Base-by-base conservation (phyloP, 2,797 vertebrate species). In the Vireo griseus region DNA sequence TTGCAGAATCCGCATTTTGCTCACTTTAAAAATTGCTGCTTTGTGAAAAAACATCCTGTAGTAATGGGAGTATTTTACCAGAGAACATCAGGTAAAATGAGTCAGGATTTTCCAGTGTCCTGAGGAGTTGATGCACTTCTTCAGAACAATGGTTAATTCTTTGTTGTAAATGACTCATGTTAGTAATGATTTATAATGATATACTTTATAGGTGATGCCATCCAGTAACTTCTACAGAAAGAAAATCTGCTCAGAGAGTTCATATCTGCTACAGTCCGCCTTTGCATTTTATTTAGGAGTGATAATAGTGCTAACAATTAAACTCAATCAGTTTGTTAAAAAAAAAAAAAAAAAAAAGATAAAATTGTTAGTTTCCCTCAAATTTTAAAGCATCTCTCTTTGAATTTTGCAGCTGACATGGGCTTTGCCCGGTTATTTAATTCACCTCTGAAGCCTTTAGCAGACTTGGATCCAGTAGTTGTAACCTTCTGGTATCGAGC, bases 371-470 rank as follows among this genome's bases (percentile, higher is more conserved):
- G 13, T 86, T 89, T 90, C 83, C 44, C 80, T 95, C 90, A 67
- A 65, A 57, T 93, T 96, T 89, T 96, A 73, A 96, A 95, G 45
- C 48, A 9, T 51, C 47, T 93, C n/a, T 96, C 73, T 95, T 95
- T 94, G 84, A 96, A 87, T 97, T 97, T 98, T 97, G 63, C 98
- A 99, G 99, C 99, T 97, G 99, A 99, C 97, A 99, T 99, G 99
- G 99, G 99, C 97, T 99, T 99, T 98, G 99, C 99, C 97, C 99
- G 99, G 74, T 98, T 99, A 97, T 99, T 99, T 99, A 99, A 99
- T 98, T 99, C 99, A 98, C 99, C 99, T 97, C 98, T 99, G 98
- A 99, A 99, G 99, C 99, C 99, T 99, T 99, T 99, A 99, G 99
- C 99, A 96, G 99, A 99, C 98, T 98, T 99, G 96, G 99, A 99